Percentiles rank a stretch among this genome's conserved stretches.
phyloP scores from a whole-genome alignment of 2,797 vertebrate genomes.

The Chaenodraco wilsoni region DNA sequence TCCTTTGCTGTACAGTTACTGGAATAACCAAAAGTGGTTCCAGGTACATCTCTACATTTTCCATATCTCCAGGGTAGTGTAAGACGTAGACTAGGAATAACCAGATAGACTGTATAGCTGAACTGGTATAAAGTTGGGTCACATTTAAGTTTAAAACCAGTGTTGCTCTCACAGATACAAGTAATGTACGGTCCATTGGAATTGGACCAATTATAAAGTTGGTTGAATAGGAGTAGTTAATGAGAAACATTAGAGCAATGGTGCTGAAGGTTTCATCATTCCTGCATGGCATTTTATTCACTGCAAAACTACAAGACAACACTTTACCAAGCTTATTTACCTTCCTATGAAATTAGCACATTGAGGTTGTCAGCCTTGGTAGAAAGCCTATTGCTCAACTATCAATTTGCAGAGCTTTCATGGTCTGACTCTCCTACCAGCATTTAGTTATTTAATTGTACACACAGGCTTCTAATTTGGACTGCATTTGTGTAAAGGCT shows the following conservation, averaged over 20 bases:
- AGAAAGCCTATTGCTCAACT: background rate
- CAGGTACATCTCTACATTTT: conserved; percentile 46
- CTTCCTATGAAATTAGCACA: background rate
- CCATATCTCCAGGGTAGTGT: conserved; percentile 45
- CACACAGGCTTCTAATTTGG: background rate
- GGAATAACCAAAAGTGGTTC: conserved; percentile 70
- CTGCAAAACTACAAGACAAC: conserved; percentile 1
- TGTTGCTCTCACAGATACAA: conserved; percentile 10
- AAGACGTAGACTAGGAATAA: conserved; percentile 36
- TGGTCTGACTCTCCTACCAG: background rate
- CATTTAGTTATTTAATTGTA: conserved; percentile 19
- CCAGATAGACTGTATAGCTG: conserved; percentile 25
- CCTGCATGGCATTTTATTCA: conserved; percentile 25
- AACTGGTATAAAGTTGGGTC: conserved; percentile 5
- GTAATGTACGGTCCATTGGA: background rate
- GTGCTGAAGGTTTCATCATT: conserved; percentile 25
- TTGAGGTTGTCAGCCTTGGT: background rate
- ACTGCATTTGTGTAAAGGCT: conserved; percentile 8
- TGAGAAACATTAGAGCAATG: conserved; percentile 19
- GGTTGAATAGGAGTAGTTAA: conserved; percentile 38
- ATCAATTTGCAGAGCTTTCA: background rate
- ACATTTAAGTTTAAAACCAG: too few species aligned
- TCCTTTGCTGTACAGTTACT: conserved; percentile 60
- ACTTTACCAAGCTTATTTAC: conserved; percentile 7
- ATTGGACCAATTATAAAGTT: conserved; percentile 40